These are phyloP conservation scores for Chaitophorus viminalis DNA, from an alignment of 2,888 invertebrate species.

Conservation along the genomic window DNA sequence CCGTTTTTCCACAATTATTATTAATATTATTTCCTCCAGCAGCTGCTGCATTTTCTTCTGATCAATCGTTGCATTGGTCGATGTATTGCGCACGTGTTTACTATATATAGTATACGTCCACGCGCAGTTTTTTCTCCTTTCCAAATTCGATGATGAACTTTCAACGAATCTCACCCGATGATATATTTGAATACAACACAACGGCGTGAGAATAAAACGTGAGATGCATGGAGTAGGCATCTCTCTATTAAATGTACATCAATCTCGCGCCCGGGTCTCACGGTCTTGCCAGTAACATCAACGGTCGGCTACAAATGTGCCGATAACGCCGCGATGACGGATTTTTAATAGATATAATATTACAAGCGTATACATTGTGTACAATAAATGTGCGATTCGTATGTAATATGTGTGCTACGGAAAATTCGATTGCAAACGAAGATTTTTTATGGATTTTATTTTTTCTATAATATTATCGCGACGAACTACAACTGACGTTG, in stretches of 20 bases:
- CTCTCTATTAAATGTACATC: constrained; percentile 53
- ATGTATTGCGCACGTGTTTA: neutral
- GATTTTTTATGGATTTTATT: no score
- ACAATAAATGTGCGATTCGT: neutral
- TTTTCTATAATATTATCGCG: no score
- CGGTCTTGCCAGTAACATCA: constrained; percentile 45
- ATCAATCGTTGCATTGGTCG: neutral
- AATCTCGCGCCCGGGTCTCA: constrained; percentile 7
- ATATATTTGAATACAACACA: no score
- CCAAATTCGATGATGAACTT: neutral
- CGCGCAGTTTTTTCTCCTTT: neutral
- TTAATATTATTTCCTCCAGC: neutral
- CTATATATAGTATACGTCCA: neutral
- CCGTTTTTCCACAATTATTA: neutral
- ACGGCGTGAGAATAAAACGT: constrained; percentile 46
- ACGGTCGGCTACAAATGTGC: constrained; percentile 51
- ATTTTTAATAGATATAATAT: constrained; percentile 42
- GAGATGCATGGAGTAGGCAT: neutral
- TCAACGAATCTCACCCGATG: neutral
- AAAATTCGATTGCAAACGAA: no score
- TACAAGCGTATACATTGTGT: neutral
- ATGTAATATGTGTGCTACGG: no score
- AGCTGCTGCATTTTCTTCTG: neutral
- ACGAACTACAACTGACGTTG: no score
- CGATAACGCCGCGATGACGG: constrained; percentile 34